Conservation (phyloP, 30 jellyfish, hydroid and myxozoan species). For the Aurelia coerulea region DNA sequence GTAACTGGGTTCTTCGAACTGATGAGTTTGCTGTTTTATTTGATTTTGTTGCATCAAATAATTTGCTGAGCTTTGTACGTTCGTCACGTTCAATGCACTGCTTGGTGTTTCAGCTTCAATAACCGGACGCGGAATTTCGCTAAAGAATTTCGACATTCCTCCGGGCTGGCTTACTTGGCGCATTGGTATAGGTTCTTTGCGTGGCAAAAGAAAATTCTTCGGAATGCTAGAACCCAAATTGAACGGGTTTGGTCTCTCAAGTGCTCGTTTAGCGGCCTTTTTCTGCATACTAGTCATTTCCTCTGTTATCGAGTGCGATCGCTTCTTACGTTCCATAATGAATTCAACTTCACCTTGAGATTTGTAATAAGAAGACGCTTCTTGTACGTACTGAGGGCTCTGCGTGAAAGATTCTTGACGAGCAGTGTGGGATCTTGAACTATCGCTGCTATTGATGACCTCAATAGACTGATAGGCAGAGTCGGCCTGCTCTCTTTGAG, state of each 20-base stretch:
- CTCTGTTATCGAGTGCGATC: conserved; percentile 51
- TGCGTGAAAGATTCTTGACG: too few species aligned
- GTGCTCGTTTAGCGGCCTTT: conserved; percentile 82
- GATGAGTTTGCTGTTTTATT: background rate
- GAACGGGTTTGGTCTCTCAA: conserved; percentile 82
- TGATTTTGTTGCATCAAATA: conserved; percentile 6
- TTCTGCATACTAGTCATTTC: conserved; percentile 52
- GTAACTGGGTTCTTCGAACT: conserved; percentile 21
- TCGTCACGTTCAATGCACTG: too few species aligned
- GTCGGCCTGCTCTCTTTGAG: too few species aligned
- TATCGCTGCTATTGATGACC: too few species aligned
- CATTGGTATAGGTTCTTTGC: conserved; percentile 25
- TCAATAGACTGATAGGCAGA: too few species aligned
- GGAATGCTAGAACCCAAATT: conserved; percentile 74
- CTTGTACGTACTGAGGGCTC: background rate
- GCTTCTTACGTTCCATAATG: conserved; percentile 39
- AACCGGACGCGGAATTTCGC: background rate
- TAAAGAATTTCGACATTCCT: conserved; percentile 39
- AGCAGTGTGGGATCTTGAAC: too few species aligned
- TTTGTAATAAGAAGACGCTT: background rate
- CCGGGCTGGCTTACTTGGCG: conserved; percentile 32
- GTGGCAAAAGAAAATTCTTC: conserved; percentile 45
- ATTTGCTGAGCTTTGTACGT: background rate
- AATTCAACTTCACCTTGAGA: background rate
- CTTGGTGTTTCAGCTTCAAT: too few species aligned